A percentile compares a stretch with the other conserved stretches of the same genome.
Conservation (phyloP, 2,888 invertebrate genomes). For the Neoaliturus tenellus region DNA sequence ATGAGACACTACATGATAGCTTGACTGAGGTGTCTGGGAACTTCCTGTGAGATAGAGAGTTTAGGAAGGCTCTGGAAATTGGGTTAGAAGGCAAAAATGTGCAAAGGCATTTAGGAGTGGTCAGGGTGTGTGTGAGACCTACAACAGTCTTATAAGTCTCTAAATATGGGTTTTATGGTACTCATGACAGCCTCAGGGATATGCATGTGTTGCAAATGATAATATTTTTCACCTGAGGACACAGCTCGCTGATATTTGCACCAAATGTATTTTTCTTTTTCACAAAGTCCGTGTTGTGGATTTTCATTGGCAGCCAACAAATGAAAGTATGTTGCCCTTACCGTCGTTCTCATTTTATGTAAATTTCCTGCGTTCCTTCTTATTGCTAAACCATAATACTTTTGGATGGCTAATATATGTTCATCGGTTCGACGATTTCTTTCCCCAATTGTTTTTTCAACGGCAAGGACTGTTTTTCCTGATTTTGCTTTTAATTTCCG, state of each 20-base stretch:
- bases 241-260: slow-evolving; percentile 46
- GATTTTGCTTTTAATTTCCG: background rate
- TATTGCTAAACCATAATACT: slow-evolving; percentile 16
- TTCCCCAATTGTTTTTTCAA: background rate
- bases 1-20: too few species aligned
- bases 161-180: too few species aligned
- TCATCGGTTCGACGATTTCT: background rate
- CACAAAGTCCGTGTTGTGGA: background rate
- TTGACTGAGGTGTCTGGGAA: too few species aligned
- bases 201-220: background rate
- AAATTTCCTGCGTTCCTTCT: background rate
- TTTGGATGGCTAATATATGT: background rate
- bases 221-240: background rate
- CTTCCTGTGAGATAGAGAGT: too few species aligned
- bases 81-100: too few species aligned
- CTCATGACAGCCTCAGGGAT: slow-evolving; percentile 15
- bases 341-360: background rate
- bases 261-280: background rate
- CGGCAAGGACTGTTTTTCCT: background rate
- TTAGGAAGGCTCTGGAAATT: too few species aligned
- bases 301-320: too few species aligned
- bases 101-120: too few species aligned
- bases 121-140: too few species aligned
- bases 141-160: too few species aligned
- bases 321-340: too few species aligned